Evolutionary conservation across 2,113 vertebrate genomes (phyloP), one percentile per base, ranked within the genome.

Genomic region (Bufo bufo): DNA sequence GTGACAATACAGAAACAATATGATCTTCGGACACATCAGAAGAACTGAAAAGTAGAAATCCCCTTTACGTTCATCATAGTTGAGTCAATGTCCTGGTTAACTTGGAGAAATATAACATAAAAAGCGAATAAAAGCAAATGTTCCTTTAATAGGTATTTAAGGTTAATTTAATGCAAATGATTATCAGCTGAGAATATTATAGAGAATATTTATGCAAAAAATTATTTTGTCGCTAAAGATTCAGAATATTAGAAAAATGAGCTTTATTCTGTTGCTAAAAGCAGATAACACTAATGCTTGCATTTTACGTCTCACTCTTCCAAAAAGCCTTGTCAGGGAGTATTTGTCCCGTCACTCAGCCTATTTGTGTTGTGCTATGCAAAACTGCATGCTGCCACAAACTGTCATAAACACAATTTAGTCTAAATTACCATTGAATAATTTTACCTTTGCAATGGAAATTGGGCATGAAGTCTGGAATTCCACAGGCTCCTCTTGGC

Each of bases 351-450:
- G 72, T 77, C 87, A 84, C 71, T 88, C 87, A 88, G 66, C 58
- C 81, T 20, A 63, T 83, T 83, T 84, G 87, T 88, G 82, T 84
- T 88, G 87, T 84, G 87, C 87, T 66, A 61, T 75, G 72, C 66
- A 75, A 65, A 88, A 78, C 58, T 65, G 82, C 61, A 69, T 33
- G 49, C 87, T 89, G 81, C 82, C 87, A 77, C 82, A 89, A 78
- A 89, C 81, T 89, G 87, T 84, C 87, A 89, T 89, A 89, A 89
- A 89, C 87, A 89, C 87, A 89, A 89, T 89, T 89, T 89, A 89
- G 50, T 69, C 71, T 69, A 89, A 89, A 84, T 89, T 84, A 75
- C 87, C 87, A 84, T 84, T 89, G 87, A 89, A 89, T 89, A 89
- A 89, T 89, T 75, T 89, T 84, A 89, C 87, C 72, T 89, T 82